These are phyloP conservation scores for Incurvaria masculella DNA, from an alignment of 2,888 invertebrate genomes.

Conservation along the genomic window DNA sequence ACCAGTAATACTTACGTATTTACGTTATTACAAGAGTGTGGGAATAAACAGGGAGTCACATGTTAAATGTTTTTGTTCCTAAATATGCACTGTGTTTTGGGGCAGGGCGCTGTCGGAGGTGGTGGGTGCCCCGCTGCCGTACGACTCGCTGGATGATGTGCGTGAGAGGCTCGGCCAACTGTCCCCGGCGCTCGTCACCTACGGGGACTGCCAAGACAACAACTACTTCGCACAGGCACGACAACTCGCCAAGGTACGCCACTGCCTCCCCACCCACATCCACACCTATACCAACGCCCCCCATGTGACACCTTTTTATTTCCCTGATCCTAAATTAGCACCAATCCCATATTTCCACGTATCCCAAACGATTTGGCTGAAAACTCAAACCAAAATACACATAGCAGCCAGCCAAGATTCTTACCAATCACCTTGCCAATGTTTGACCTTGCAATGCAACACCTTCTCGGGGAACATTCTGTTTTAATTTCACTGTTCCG, in stretches of 20 bases:
- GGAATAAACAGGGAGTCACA: too few species aligned
- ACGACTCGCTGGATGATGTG: conserved; percentile 82
- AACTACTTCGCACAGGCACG: conserved; percentile 80
- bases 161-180: conserved; percentile 78
- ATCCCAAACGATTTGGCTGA: too few species aligned
- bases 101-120: conserved; percentile 91
- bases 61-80: too few species aligned
- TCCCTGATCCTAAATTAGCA: too few species aligned
- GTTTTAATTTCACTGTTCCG: too few species aligned
- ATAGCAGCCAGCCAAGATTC: too few species aligned
- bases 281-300: neutral
- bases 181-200: conserved; percentile 84
- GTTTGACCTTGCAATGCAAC: too few species aligned
- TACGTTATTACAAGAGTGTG: neutral
- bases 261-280: neutral
- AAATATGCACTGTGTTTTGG: conserved; percentile 1
- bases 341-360: too few species aligned
- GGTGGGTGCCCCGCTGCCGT: conserved; percentile 67
- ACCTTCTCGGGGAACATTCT: too few species aligned
- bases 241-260: conserved; percentile 58
- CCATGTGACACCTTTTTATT: too few species aligned
- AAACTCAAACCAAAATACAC: too few species aligned
- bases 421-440: too few species aligned
- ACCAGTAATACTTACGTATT: neutral
- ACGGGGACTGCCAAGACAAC: conserved; percentile 80